Base-by-base conservation (phyloP, 2,113 vertebrate species). In the Lepidothrix coronata region DNA sequence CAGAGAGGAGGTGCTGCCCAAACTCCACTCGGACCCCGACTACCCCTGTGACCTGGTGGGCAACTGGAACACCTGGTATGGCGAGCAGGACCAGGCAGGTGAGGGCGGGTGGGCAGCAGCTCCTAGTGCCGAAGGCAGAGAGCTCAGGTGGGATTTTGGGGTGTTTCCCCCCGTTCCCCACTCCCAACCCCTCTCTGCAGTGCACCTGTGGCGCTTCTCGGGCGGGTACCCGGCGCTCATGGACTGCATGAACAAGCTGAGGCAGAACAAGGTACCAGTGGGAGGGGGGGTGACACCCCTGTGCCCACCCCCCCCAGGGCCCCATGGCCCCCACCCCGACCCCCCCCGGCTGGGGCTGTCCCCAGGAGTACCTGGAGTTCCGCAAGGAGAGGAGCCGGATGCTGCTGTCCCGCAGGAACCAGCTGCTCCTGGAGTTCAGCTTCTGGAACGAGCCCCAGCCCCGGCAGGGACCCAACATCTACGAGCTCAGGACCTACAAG, bases 51-150 rank as follows among this genome's bases (percentile, higher is more conserved):
- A 99, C 33, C 97, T 99, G 25, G 98, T 99, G 41, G 99, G 99
- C 43, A 99, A 99, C 98, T 99, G 99, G 99, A 99, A 99, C 75
- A 99, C 99, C 0, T 99, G 99, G 99, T 99, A 99, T 0, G 99
- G 99, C 43, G 99, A 99, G 44, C 99, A 99, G 96, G 99, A 99
- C 97, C 99, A 99, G 96, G 98, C 99, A 89, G 99, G 99, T 99
- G 94, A 97, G 98, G 20, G 33, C 30, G 2, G 73, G n/a, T 7
- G 6, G 61, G 61, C 21, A 9, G 39, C 1, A 0, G 22, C 13
- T 41, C 28, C 35, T 0, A 2, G 35, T 35, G 37, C 55, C 33
- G 1, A 39, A 59, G 46, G 44, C 8, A 3, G 16, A 11, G 51
- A 6, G 27, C 12, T 4, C 8, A 22, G 46, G 27, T 13, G 62